Evolutionary conservation across 2,797 vertebrate genomes (phyloP).

Genomic region (Acropternis orthonyx): DNA sequence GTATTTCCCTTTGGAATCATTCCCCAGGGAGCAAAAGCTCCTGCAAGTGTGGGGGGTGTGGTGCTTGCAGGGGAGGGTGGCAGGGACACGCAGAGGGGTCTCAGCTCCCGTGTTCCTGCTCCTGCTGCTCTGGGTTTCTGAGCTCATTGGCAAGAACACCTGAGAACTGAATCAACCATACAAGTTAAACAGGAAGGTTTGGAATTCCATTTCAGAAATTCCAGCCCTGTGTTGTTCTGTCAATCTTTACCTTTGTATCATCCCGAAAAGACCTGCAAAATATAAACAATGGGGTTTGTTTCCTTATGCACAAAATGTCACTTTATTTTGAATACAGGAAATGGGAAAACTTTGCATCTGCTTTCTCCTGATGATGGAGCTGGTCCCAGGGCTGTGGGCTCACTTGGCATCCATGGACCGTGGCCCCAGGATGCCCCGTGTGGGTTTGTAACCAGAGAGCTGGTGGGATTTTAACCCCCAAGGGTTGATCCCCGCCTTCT

Average conservation of each 20-base stretch:
- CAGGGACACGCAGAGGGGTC: not conserved
- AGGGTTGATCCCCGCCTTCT: not conserved
- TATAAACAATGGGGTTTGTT: not conserved
- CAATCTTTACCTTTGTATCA: not conserved
- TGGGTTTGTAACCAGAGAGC: not conserved
- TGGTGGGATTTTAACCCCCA: not conserved
- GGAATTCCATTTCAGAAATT: not conserved
- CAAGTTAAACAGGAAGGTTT: not conserved
- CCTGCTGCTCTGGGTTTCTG: not conserved
- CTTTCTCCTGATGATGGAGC: not conserved
- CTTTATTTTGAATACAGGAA: not conserved
- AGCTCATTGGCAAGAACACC: not conserved
- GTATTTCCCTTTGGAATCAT: not conserved
- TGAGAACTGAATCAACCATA: not conserved
- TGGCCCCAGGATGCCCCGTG: not conserved
- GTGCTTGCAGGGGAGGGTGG: not conserved
- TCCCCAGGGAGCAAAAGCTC: not conserved
- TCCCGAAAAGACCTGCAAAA: not conserved
- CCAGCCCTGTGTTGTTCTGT: not conserved
- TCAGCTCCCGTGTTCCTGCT: not conserved
- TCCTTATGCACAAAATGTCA: not conserved
- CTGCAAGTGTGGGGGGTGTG: not conserved
- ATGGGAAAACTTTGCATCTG: accelerated
- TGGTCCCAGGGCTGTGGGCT: not conserved
- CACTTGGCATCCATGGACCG: not conserved